A percentile compares a stretch with the other conserved stretches of the same genome.
Conservation (phyloP, 2,888 invertebrate genomes). For the Augiades crinisus region DNA sequence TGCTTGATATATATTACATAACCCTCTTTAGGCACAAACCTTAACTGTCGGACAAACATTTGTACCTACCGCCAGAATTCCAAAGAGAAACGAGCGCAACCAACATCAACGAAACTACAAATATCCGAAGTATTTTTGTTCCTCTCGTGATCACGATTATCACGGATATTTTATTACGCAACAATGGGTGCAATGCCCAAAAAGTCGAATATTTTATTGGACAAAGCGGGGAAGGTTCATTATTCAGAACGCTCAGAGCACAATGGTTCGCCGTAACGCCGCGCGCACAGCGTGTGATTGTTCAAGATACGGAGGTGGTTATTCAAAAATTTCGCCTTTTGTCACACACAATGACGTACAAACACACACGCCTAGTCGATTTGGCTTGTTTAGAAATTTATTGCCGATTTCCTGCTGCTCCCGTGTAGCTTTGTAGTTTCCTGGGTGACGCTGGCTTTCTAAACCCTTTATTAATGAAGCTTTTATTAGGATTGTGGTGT, state of each 20-base stretch:
- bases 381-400: conserved; percentile 52
- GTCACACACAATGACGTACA: conserved; percentile 57
- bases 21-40: too few relatives aligned
- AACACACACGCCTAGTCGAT: conserved; percentile 61
- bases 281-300: conserved; percentile 78
- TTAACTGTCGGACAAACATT: too few relatives aligned
- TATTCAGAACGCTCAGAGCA: conserved; percentile 67
- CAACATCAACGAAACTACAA: too few relatives aligned
- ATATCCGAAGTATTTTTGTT: too few relatives aligned
- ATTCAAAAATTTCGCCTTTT: conserved; percentile 68
- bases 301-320: conserved; percentile 66
- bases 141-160: conserved; percentile 40
- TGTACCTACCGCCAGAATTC: too few relatives aligned
- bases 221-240: conserved; percentile 70
- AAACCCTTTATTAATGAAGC: too few relatives aligned
- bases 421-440: conserved; percentile 42
- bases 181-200: conserved; percentile 58
- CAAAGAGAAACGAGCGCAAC: too few relatives aligned
- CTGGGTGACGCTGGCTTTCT: conserved; percentile 28
- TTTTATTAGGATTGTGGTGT: too few relatives aligned
- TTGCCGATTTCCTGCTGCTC: conserved; percentile 66
- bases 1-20: too few relatives aligned
- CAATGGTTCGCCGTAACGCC: conserved; percentile 63
- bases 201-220: conserved; percentile 68
- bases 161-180: conserved; percentile 50